Evolutionary conservation across 1,140 invertebrate species (phyloP), one percentile per base, ranked within the genome.

Genomic region (Apis laboriosa): DNA sequence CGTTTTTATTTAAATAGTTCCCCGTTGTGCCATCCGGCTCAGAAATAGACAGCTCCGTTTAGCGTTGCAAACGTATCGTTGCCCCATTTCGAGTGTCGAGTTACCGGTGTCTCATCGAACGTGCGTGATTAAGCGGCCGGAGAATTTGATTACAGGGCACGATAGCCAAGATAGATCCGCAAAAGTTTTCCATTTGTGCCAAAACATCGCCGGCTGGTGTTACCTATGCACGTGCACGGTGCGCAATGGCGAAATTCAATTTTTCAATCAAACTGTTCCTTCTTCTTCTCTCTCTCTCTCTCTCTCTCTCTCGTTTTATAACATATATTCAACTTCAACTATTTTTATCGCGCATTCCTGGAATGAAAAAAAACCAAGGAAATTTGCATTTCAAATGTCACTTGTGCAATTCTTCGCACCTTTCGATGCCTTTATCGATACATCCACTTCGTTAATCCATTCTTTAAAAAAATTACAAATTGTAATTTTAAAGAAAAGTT

Each of bases 91-190:
- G 68, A 73, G 68, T 53, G 56, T 80, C 68, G 21, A n/a, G 28
- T 80, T 80, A 80, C 68, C 58, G 49, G 19, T 73, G 51, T 64
- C 58, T 73, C 77, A 43, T 72, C 43, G 68, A 73, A 77, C 75
- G 61, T 9, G 24, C 28, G 51, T 64, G 77, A 80, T 80, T 80
- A 80, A 80, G 61, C 60, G 28, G 19, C 4, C 19, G 13, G 24
- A 28, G 49, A 80, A 80, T 64, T 61, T 43, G 77, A 73, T 80
- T 80, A 55, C 77, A 34, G 71, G 58, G 5, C 24, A 53, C 24
- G 34, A 51, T 78, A 56, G 19, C 34, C 19, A 11, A 80, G 68
- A 73, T 24, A 61, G 21, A 71, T 58, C 55, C 58, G 49, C n/a
- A 9, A n/a, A 43, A 63, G 24, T 43, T 19, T 55, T 53, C 21